phyloP scores from a whole-genome alignment of 1,140 invertebrate species.

The Metaphire vulgaris region DNA sequence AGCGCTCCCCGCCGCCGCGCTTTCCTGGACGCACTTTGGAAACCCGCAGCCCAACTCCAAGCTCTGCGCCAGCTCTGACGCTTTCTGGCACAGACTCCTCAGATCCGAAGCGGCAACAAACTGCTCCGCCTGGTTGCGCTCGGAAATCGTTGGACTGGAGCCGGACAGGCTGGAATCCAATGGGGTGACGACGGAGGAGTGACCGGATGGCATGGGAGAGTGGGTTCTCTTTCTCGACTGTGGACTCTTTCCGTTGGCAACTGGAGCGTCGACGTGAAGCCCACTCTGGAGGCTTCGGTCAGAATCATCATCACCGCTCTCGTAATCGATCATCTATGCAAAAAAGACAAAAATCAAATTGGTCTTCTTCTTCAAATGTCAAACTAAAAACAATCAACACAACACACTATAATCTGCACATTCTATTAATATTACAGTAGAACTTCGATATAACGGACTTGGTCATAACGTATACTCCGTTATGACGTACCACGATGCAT shows the following conservation, averaged over 20 bases:
- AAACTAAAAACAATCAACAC: too few species aligned
- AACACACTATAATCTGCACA: too few species aligned
- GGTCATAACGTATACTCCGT: too few species aligned
- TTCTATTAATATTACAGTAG: too few species aligned
- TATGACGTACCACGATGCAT: too few species aligned
- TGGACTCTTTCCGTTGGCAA: neutral
- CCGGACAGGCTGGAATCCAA: neutral
- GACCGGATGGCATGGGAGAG: neutral
- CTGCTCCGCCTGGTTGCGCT: neutral
- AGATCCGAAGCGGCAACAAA: neutral
- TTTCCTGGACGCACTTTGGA: too few species aligned
- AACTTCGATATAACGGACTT: too few species aligned
- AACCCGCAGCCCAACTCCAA: too few species aligned
- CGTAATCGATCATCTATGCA: neutral
- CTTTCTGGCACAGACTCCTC: neutral
- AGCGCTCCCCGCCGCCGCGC: too few species aligned
- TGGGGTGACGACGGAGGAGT: neutral
- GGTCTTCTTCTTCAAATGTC: too few species aligned
- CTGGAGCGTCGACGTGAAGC: neutral
- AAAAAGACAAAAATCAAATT: too few species aligned
- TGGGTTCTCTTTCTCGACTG: neutral
- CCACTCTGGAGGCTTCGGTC: neutral
- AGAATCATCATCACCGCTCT: neutral
- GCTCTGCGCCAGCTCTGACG: too few species aligned
- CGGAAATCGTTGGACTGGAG: neutral